Percentiles rank a stretch among this genome's conserved stretches.
Conservation (phyloP, 2,113 vertebrate genomes). For the Myrmecobius fasciatus region DNA sequence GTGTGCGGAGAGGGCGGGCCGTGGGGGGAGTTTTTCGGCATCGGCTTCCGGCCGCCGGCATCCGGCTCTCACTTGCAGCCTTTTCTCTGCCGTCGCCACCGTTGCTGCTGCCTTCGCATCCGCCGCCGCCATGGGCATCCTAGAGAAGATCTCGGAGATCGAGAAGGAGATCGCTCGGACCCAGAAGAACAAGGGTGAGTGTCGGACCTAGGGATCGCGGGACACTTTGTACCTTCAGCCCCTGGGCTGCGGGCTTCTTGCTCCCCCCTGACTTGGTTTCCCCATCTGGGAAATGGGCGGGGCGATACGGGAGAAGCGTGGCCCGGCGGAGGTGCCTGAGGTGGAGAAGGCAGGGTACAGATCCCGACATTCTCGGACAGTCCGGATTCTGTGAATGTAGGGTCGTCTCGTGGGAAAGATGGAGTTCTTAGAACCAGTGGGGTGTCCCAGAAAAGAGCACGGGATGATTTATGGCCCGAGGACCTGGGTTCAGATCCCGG, state of each 20-base stretch:
- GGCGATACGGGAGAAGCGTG: neutral
- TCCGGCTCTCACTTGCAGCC: neutral
- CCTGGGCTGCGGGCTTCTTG: neutral
- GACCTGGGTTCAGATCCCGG: too few species aligned
- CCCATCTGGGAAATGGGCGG: conserved; percentile 47
- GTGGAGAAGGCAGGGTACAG: too few species aligned
- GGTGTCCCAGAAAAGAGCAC: neutral
- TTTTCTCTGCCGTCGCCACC: neutral
- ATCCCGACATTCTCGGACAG: too few species aligned
- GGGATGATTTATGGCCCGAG: neutral
- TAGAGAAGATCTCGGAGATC: conserved; percentile 97
- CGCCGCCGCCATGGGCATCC: conserved; percentile 91
- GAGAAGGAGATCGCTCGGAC: conserved; percentile 97
- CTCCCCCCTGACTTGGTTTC: conserved; percentile 34
- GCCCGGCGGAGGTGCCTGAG: neutral
- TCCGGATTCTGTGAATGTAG: neutral
- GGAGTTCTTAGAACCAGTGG: neutral
- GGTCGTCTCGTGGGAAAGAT: neutral
- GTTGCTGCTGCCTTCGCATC: neutral
- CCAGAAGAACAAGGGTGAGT: conserved; percentile 96
- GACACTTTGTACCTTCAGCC: too few species aligned
- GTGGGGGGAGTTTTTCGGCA: neutral
- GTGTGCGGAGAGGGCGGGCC: neutral
- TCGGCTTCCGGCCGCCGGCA: neutral
- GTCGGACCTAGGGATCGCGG: neutral